A percentile compares a stretch with the other conserved stretches of the same genome.
Conservation (phyloP, 2,888 invertebrate species). For the Pollenia labialis region DNA sequence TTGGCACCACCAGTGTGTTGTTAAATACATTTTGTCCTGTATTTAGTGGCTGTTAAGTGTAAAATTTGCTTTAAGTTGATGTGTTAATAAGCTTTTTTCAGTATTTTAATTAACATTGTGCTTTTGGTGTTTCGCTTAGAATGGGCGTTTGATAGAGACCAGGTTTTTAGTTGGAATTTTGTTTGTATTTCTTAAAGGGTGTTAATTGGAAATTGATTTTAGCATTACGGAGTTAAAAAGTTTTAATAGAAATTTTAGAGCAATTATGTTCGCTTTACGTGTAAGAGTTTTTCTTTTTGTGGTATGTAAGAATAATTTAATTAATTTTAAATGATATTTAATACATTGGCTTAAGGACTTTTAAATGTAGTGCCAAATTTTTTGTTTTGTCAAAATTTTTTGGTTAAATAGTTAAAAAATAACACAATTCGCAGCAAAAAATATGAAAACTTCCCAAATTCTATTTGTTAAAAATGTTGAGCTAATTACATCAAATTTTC, state of each 20-base stretch:
- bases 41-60: background rate
- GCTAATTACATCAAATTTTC: too few species aligned
- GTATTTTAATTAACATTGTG: conserved; percentile 15
- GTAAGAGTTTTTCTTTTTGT: too few species aligned
- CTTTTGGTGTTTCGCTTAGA: background rate
- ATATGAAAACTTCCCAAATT: too few species aligned
- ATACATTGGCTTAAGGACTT: too few species aligned
- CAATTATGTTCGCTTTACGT: too few species aligned
- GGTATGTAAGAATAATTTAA: too few species aligned
- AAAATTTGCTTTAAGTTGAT: background rate
- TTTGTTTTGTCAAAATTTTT: too few species aligned
- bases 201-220: conserved; percentile 8
- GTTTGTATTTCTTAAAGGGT: background rate
- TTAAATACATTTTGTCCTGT: background rate
- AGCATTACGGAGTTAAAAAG: background rate
- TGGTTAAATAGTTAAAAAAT: too few species aligned
- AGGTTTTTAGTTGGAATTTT: background rate
- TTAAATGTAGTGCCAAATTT: too few species aligned
- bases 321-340: too few species aligned
- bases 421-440: too few species aligned
- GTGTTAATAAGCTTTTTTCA: background rate
- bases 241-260: background rate
- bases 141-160: background rate
- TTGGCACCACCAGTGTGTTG: background rate
- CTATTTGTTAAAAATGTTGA: too few species aligned